Evolutionary conservation across 2,113 vertebrate species (phyloP).

Genomic region (Riparia riparia): DNA sequence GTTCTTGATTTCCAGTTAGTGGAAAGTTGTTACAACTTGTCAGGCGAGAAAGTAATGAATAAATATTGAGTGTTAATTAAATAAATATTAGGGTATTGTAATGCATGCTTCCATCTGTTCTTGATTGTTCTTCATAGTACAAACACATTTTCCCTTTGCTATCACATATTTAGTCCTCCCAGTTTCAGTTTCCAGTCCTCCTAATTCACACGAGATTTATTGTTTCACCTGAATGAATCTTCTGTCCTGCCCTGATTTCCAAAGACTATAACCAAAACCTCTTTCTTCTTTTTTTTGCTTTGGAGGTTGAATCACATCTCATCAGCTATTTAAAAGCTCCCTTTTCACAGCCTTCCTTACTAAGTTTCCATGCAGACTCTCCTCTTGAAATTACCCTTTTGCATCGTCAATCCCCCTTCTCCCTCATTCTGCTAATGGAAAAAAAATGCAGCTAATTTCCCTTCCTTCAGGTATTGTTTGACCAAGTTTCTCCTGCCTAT

Average conservation of each 20-base stretch:
- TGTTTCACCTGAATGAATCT: not conserved
- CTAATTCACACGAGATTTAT: not conserved
- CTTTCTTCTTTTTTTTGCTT: not conserved
- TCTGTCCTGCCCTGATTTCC: not conserved
- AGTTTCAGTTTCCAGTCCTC: not conserved
- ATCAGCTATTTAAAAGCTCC: not conserved
- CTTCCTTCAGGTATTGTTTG: not conserved
- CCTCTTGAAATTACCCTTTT: not conserved
- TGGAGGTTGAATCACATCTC: not conserved
- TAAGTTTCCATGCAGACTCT: not conserved
- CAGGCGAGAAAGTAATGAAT: not conserved
- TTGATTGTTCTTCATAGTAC: accelerated
- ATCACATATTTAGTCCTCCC: accelerated
- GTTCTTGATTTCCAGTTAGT: not conserved
- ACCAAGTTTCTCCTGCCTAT: not conserved
- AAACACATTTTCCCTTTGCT: not conserved
- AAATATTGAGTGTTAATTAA: not conserved
- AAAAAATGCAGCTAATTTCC: not conserved
- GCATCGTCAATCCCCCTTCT: not conserved
- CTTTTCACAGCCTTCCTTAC: not conserved
- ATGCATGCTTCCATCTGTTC: not conserved
- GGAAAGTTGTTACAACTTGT: not conserved
- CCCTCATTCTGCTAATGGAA: not conserved
- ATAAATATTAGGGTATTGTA: not conserved
- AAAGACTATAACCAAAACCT: not conserved